Conservation (phyloP, 2,888 invertebrate species). For the Trachelus tabidus region DNA sequence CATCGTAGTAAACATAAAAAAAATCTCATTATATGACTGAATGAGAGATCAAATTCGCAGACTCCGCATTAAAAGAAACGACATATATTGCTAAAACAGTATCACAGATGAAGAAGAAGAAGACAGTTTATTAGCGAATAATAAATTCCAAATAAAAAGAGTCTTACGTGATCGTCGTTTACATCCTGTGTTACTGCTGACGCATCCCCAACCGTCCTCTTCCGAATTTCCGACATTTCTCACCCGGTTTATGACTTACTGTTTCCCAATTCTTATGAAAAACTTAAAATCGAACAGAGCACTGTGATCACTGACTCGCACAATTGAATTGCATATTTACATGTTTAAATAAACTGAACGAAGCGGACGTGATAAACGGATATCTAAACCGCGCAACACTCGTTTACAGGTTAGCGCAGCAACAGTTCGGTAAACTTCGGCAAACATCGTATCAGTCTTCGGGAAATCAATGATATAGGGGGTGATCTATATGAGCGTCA, state of each 20-base stretch:
- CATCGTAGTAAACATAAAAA: conserved; percentile 14
- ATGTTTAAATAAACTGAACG: conserved; percentile 48
- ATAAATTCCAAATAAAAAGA: background rate
- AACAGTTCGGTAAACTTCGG: conserved; percentile 35
- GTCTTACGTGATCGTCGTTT: conserved; percentile 58
- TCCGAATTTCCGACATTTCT: conserved; percentile 60
- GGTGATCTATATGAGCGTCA: background rate
- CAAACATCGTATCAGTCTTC: conserved; percentile 13
- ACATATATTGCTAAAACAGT: background rate
- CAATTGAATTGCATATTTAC: conserved; percentile 48
- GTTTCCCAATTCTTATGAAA: conserved; percentile 10
- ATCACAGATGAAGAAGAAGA: background rate
- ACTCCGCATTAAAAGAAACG: background rate
- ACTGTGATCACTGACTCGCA: conserved; percentile 40
- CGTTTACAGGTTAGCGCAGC: conserved; percentile 37
- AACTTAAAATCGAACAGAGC: conserved; percentile 32
- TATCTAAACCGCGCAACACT: conserved; percentile 24
- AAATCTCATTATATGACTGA: background rate
- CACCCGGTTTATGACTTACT: conserved; percentile 16
- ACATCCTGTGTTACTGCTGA: conserved; percentile 49
- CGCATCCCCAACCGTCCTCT: conserved; percentile 53
- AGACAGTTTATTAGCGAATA: background rate
- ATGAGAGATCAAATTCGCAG: background rate
- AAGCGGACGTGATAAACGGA: conserved; percentile 50
- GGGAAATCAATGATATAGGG: conserved; percentile 47